phyloP scores from a whole-genome alignment of 1,140 invertebrate species.

The Brachionus angularis region DNA sequence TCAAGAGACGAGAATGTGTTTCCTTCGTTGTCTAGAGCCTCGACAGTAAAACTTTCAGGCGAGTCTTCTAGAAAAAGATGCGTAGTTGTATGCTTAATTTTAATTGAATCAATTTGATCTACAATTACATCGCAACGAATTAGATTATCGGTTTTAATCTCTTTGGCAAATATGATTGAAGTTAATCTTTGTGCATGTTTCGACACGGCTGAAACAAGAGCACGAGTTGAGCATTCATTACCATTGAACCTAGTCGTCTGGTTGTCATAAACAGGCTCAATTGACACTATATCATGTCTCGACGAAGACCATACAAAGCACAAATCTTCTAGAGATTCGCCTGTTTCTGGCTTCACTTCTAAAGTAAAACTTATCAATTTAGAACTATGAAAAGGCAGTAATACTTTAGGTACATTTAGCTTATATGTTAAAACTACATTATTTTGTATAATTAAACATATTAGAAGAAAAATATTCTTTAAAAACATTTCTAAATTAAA shows the following conservation, averaged over 20 bases:
- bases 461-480: too few relatives aligned
- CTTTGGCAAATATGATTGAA: slow-evolving; percentile 37
- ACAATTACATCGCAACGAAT: slow-evolving; percentile 43
- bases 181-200: slow-evolving; percentile 12
- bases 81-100: slow-evolving; percentile 28
- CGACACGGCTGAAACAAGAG: neutral
- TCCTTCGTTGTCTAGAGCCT: neutral
- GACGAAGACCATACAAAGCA: slow-evolving; percentile 40
- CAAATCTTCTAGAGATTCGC: neutral
- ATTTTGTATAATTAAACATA: too few relatives aligned
- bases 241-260: neutral
- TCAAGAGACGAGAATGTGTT: slow-evolving; percentile 34
- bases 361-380: slow-evolving; percentile 29
- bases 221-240: slow-evolving; percentile 3
- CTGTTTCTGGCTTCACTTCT: neutral
- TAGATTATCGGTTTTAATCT: slow-evolving; percentile 18
- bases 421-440: too few relatives aligned
- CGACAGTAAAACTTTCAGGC: slow-evolving; percentile 10
- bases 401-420: slow-evolving; percentile 14
- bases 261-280: neutral
- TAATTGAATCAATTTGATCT: slow-evolving; percentile 28
- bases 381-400: slow-evolving; percentile 21
- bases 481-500: too few relatives aligned
- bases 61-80: slow-evolving; percentile 32
- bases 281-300: slow-evolving; percentile 13